A percentile compares a stretch with the other conserved stretches of the same genome.
These are phyloP conservation scores for Arizona elegans DNA, from an alignment of 2,113 vertebrate genomes.

Conservation along the genomic window DNA sequence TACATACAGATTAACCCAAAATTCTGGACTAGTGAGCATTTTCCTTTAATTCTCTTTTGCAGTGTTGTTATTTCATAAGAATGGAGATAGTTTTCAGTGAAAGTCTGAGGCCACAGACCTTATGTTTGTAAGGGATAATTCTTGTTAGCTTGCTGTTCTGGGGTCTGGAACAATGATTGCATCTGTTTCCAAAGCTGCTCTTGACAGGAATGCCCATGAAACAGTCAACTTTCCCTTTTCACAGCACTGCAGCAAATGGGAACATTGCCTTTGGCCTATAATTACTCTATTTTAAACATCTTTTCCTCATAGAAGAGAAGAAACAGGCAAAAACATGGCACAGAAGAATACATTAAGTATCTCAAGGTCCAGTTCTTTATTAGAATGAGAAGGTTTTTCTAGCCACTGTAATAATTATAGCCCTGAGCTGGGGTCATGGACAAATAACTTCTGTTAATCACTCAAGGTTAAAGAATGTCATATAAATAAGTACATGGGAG, in stretches of 20 bases:
- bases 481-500: not conserved
- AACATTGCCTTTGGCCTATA: not conserved
- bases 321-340: constrained; percentile 7
- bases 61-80: not conserved
- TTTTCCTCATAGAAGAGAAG: not conserved
- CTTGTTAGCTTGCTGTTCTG: not conserved
- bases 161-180: not conserved
- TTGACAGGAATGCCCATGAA: not conserved
- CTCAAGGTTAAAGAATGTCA: not conserved
- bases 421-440: not conserved
- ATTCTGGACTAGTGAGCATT: not conserved
- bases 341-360: not conserved
- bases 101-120: not conserved
- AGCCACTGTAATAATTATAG: not conserved
- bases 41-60: not conserved
- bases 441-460: not conserved
- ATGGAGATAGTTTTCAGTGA: not conserved
- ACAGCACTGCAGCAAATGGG: not conserved
- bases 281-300: not conserved
- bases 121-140: not conserved
- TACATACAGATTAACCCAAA: not conserved
- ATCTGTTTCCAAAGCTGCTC: not conserved
- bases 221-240: not conserved
- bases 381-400: not conserved
- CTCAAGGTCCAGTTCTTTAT: not conserved